Base-by-base conservation (phyloP, 2,888 invertebrate species). In the Sceliomorpha sp. region DNA sequence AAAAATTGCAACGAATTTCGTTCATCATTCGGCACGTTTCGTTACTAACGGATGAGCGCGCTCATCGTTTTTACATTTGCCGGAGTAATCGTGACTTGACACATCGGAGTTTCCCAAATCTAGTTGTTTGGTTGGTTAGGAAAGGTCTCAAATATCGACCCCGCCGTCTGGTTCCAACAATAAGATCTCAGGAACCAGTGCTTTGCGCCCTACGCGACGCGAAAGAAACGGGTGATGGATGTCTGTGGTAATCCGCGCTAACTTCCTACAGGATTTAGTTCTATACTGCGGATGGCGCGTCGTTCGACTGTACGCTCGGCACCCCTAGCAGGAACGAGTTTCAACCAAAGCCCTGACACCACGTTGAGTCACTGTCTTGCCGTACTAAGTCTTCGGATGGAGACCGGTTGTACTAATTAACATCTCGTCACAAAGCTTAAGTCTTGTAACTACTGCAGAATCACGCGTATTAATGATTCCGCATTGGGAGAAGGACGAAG, bases 171-270 rank as follows among this genome's bases (percentile, higher is more conserved):
- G 45, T 20, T 24, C 24, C 5, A 60, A 66, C 70, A 60, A 64
- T 70, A 53, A 56, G 62, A 63, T 63, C 55, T 48, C 53, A 39
- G 69, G 37, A 69, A 62, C 13, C 56, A 70, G 47, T 70, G 58
- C 68, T 66, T 71, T 70, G 70, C 58, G 42, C 71, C 70, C 72
- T 69, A 67, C 53, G 63, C 56, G 58, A 63, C 64, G 64, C 70
- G 70, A 82, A 85, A 84, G 80, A 84, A 85, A 73, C 78, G 83
- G 68, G 82, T 88, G 88, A 87, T 87, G 85, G 86, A 87, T 88
- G 88, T 82, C 81, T 78, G 78, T 69, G 79, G 84, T 88, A 86
- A 87, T 87, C 87, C 84, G 72, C 69, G 84, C 84, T 83, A 85
- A 86, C 86, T 88, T 88, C 83, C 86, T 83, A 64, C 76, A 81